These are phyloP conservation scores for Bagarius yarrelli DNA, from an alignment of 2,113 vertebrate species.

Conservation along the genomic window DNA sequence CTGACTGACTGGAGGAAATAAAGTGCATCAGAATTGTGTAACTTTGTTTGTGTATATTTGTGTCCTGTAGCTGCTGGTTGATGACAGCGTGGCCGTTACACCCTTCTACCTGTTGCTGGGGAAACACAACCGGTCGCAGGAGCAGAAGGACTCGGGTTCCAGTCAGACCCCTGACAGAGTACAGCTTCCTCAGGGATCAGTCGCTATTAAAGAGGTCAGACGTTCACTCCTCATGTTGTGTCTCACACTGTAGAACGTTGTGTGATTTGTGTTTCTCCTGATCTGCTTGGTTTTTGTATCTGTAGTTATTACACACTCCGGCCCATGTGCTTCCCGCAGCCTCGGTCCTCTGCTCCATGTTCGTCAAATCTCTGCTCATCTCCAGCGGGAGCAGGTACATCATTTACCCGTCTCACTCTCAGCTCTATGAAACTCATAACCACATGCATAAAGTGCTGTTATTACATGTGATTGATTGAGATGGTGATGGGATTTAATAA, in stretches of 20 bases:
- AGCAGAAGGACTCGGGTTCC: conserved; percentile 44
- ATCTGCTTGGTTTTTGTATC: conserved; percentile 2
- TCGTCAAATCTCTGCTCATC: conserved; percentile 83
- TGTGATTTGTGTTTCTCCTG: neutral
- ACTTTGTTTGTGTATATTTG: neutral
- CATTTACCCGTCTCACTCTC: too few species aligned
- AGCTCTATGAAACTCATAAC: too few species aligned
- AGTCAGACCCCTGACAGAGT: conserved; percentile 50
- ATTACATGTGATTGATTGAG: neutral
- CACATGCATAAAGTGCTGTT: neutral
- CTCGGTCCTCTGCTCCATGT: conserved; percentile 86
- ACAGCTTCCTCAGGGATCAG: conserved; percentile 70
- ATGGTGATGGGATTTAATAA: neutral
- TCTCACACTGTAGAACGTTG: neutral
- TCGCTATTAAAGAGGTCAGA: conserved; percentile 81
- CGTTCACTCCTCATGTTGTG: neutral
- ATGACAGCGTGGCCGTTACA: conserved; percentile 83
- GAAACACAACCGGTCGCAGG: conserved; percentile 72
- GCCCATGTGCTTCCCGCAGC: conserved; percentile 90
- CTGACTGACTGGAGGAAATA: neutral
- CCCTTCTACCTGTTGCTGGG: conserved; percentile 88
- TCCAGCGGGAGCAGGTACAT: conserved; percentile 66
- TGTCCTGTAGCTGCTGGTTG: conserved; percentile 76
- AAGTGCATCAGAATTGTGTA: neutral
- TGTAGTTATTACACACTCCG: conserved; percentile 87